These are phyloP conservation scores for Eueides isabella DNA, from an alignment of 1,140 invertebrate species.

Conservation along the genomic window DNA sequence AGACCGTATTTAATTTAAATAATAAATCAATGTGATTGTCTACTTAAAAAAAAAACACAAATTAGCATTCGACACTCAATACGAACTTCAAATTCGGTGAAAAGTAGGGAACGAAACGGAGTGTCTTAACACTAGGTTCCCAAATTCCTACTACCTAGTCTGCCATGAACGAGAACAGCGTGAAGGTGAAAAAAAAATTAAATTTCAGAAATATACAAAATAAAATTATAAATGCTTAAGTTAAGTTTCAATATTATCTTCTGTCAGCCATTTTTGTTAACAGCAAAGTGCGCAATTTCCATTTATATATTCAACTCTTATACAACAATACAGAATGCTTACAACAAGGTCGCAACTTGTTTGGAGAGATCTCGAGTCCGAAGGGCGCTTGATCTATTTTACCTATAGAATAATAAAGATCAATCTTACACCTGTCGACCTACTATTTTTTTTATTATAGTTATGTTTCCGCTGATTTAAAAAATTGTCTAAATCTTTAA, in stretches of 20 bases:
- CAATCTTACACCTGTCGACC: slow-evolving; percentile 10
- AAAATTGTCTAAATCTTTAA: neutral
- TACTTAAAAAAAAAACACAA: no score
- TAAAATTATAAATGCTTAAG: no score
- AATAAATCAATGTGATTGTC: no score
- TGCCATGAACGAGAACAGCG: no score
- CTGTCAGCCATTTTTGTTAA: neutral
- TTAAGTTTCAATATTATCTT: neutral
- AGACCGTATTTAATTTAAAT: no score
- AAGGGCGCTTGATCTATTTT: slow-evolving; percentile 38
- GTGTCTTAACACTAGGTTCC: no score
- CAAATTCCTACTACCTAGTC: no score
- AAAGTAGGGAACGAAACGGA: no score
- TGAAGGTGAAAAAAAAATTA: no score
- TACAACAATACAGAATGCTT: slow-evolving; percentile 19
- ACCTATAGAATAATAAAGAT: slow-evolving; percentile 30
- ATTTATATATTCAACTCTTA: slow-evolving; percentile 12
- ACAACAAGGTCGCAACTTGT: slow-evolving; percentile 31
- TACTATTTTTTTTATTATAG: neutral
- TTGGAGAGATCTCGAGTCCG: slow-evolving; percentile 30
- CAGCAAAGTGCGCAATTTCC: neutral
- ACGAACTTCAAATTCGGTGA: no score
- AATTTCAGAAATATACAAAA: no score
- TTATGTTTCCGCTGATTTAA: neutral
- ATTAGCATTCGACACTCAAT: no score